These are phyloP conservation scores for Drosophila quinaria DNA, from an alignment of 2,888 invertebrate species.

Conservation along the genomic window DNA sequence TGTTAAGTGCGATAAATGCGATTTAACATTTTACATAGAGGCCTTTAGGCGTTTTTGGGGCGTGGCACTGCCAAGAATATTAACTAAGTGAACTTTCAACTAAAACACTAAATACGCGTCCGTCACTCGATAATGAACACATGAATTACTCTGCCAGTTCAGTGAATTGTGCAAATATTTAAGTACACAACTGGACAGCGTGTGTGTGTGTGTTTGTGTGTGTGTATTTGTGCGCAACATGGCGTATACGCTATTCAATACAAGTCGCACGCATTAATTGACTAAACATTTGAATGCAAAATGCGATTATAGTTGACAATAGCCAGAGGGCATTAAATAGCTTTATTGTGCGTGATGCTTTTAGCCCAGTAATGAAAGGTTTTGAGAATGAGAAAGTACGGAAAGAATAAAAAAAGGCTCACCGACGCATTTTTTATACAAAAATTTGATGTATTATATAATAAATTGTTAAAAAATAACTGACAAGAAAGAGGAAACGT, in stretches of 20 bases:
- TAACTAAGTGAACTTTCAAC: slow-evolving; percentile 40
- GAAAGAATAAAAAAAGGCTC: too few relatives aligned
- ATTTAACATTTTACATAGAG: slow-evolving; percentile 66
- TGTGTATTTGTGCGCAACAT: slow-evolving; percentile 32
- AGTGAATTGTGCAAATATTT: slow-evolving; percentile 60
- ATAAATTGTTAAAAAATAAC: too few relatives aligned
- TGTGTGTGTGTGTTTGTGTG: neutral
- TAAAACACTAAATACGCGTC: slow-evolving; percentile 59
- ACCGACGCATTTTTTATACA: too few relatives aligned
- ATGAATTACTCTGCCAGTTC: slow-evolving; percentile 62
- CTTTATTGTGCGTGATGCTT: neutral
- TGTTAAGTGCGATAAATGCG: slow-evolving; percentile 75
- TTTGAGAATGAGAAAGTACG: too few relatives aligned
- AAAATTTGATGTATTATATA: too few relatives aligned
- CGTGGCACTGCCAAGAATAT: slow-evolving; percentile 44
- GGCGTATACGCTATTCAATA: slow-evolving; percentile 51
- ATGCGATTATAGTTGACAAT: slow-evolving; percentile 71
- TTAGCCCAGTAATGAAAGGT: neutral
- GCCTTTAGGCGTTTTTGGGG: slow-evolving; percentile 7
- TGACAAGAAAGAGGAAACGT: too few relatives aligned
- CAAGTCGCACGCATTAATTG: slow-evolving; percentile 63
- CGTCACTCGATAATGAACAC: slow-evolving; percentile 69
- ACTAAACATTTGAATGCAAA: slow-evolving; percentile 75
- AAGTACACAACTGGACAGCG: slow-evolving; percentile 13
- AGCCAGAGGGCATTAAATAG: slow-evolving; percentile 11